These are phyloP conservation scores for Rhinoraja longicauda DNA, from an alignment of 2,797 vertebrate species.

Conservation along the genomic window DNA sequence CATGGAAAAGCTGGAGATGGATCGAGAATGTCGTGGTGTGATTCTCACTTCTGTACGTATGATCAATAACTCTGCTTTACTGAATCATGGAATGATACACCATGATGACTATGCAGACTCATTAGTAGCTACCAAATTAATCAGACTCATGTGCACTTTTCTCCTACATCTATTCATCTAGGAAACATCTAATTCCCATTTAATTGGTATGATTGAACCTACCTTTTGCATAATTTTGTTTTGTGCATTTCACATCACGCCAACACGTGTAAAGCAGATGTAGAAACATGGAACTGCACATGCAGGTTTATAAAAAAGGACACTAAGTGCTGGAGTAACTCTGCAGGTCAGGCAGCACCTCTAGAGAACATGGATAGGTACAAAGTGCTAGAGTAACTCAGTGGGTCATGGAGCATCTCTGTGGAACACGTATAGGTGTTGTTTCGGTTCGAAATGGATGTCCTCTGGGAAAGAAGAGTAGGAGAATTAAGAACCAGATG, in stretches of 20 bases:
- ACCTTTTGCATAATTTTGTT: background rate
- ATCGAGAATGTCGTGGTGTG: slow-evolving; percentile 73
- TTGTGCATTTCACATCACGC: background rate
- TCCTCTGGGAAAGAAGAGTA: background rate
- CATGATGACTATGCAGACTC: background rate
- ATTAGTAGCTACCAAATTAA: background rate
- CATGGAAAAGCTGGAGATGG: slow-evolving; percentile 85
- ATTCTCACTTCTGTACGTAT: slow-evolving; percentile 76
- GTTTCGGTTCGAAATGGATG: background rate
- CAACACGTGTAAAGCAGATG: too few species aligned
- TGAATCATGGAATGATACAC: background rate
- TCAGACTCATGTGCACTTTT: background rate
- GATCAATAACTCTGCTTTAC: background rate
- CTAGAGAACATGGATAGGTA: too few species aligned
- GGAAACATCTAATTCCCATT: background rate
- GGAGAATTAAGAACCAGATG: too few species aligned
- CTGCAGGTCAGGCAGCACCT: too few species aligned
- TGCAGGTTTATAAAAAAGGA: too few species aligned
- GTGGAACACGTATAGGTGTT: too few species aligned
- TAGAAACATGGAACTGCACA: too few species aligned
- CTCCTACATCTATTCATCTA: too few species aligned
- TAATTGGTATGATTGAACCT: background rate
- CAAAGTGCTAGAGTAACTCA: too few species aligned
- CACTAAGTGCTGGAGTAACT: too few species aligned
- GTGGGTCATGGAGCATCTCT: too few species aligned